Evolutionary conservation across 2,888 invertebrate species (phyloP), one percentile per base, ranked within the genome.

Genomic region (Axea sp.): DNA sequence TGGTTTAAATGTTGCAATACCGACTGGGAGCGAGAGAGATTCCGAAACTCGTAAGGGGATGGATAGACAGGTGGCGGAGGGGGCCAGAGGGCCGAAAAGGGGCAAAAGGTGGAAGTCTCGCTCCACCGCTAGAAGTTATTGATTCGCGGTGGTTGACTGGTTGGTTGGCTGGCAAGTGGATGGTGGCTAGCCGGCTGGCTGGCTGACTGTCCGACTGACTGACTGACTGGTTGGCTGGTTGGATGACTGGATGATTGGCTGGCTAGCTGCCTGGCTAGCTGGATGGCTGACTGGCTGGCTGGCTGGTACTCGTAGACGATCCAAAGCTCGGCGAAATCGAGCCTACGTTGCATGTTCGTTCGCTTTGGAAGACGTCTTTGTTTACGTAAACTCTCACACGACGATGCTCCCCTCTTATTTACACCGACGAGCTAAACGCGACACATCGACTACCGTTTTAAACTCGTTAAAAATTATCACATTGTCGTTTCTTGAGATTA

Each of bases 61-160:
- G 64, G 67, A 75, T 72, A 60, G 60, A 72, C 73, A 76, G 77
- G 45, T 31, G 79, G 82, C 37, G 37, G 28, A 65, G 67, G 80
- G 81, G 33, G 57, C 37, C 11, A 51, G 43, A 57, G 59, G 57
- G 60, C 35, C 37, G 51, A 60, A 51, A 69, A 78, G 77, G 81
- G 79, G 78, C 77, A 76, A 79, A 80, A 82, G 82, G 80, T 79
- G 77, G 82, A 78, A 77, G 80, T 76, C 76, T 78, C 79, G 75
- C 81, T 82, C 79, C 77, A 76, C 81, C 80, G 81, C 82, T 82
- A 84, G 85, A 81, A 86, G 86, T 86, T 86, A 86, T 86, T 86
- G 86, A 86, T 86, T 86, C 86, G 83, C 84, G 76, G 74, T 73
- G 73, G 72, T 60, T 76, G 73, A 53, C 45, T 69, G 62, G 47